Base-by-base conservation (phyloP, 2,888 invertebrate species). In the Thereva nobilitata region DNA sequence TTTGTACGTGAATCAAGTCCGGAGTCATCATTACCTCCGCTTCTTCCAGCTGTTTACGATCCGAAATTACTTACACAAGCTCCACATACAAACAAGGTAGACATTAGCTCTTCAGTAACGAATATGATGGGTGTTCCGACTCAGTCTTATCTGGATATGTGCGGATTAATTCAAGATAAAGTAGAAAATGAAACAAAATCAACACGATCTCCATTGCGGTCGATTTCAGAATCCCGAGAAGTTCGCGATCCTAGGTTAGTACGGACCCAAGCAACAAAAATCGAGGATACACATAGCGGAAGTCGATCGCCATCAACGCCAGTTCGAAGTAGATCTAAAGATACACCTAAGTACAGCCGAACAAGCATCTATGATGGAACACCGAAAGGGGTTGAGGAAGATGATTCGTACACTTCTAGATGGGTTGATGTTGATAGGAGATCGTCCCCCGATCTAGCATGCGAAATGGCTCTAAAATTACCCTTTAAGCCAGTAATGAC, bases 401-500 rank as follows among this genome's bases (percentile, higher is more conserved):
- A 75, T 44, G 72, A 72, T 57, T 66, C 70, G 23, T 67, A 67
- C 40, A 71, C 68, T n/a, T 64, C 66, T 7, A 69, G 65, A 44
- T 74, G 74, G 68, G 64, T 72, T 63, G 78, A 78, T 67, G 75
- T 75, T 64, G 77, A 78, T 71, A 76, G 76, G 76, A 73, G 76
- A 64, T 71, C 74, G 47, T 52, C 71, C 44, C 45, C 72, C 23
- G 23, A 23, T 23, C 23, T 23, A 2, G 23, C 53, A 61, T 83
- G 85, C 8, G 93, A 93, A 75, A 86, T 90, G 42, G 93, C 93
- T 80, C 84, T 93, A 70, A 85, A 93, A 35, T 80, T 91, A 72
- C 91, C 92, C 0, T 92, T 93, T 75, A 91, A 92, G 77, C 87
- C 90, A 6, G 87, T 89, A 55, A 82, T 83, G 74, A 87, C 90